phyloP scores from a whole-genome alignment of 2,797 vertebrate genomes.

The Sebastes vulpes region DNA sequence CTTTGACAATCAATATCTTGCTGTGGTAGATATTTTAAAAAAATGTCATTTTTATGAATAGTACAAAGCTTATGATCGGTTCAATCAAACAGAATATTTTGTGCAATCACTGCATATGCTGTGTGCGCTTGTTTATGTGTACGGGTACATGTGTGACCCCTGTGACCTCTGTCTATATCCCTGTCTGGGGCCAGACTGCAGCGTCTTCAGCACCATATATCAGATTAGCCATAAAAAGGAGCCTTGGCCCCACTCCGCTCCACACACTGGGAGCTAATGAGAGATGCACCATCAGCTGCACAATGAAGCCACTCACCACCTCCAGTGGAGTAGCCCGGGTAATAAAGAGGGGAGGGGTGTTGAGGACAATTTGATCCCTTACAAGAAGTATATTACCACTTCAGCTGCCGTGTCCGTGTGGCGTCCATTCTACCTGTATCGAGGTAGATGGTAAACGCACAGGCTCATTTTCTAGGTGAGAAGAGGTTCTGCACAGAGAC shows the following conservation, averaged over 20 bases:
- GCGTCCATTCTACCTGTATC: constrained; percentile 70
- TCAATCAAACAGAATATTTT: constrained; percentile 14
- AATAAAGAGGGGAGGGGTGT: constrained; percentile 75
- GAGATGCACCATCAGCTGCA: constrained; percentile 73
- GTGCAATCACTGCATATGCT: not conserved
- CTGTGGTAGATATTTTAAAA: constrained; percentile 12
- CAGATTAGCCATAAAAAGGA: constrained; percentile 77
- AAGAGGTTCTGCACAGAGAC: constrained; percentile 60
- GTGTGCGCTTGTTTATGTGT: constrained; percentile 1
- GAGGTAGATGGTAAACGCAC: constrained; percentile 58
- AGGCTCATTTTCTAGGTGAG: constrained; percentile 74
- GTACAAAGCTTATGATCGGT: constrained; percentile 14
- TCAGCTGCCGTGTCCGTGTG: constrained; percentile 58
- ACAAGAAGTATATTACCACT: constrained; percentile 78
- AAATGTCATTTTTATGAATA: constrained; percentile 29
- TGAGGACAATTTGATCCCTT: constrained; percentile 78
- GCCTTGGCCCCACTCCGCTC: constrained; percentile 53
- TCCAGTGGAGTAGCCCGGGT: constrained; percentile 54
- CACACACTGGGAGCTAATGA: constrained; percentile 77
- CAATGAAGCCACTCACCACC: constrained; percentile 73
- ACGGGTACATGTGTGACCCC: constrained; percentile 25
- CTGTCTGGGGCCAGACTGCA: constrained; percentile 59
- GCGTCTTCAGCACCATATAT: constrained; percentile 73
- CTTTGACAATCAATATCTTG: constrained; percentile 19
- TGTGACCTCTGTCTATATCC: constrained; percentile 61